phyloP scores from a whole-genome alignment of 2,888 invertebrate genomes.

The Notodonta dromedarius region DNA sequence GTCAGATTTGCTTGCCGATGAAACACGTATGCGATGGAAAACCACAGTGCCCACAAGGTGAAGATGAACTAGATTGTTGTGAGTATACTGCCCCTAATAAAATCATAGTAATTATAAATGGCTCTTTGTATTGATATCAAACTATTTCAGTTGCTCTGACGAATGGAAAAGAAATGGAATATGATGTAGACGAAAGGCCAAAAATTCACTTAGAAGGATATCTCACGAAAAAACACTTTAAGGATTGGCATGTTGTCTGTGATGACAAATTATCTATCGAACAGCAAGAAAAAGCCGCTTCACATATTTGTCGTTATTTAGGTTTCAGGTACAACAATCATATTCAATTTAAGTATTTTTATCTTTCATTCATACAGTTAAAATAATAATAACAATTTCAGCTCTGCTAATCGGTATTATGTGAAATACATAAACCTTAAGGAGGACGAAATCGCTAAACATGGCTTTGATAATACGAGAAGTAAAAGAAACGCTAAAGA shows the following conservation, averaged over 20 bases:
- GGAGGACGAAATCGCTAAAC: conserved; percentile 48
- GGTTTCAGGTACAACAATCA: conserved; percentile 84
- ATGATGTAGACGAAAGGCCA: conserved; percentile 86
- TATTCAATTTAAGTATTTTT: neutral
- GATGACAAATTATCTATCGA: conserved; percentile 71
- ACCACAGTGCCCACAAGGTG: conserved; percentile 86
- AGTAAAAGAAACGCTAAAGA: conserved; percentile 49
- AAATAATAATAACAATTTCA: conserved; percentile 29
- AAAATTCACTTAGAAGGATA: conserved; percentile 85
- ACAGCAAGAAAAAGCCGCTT: conserved; percentile 77
- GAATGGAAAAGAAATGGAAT: conserved; percentile 84
- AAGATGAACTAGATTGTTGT: conserved; percentile 93
- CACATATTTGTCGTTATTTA: conserved; percentile 86
- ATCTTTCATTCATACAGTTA: neutral
- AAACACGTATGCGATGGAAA: conserved; percentile 86
- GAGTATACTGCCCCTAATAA: conserved; percentile 56
- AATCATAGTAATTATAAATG: neutral
- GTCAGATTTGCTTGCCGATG: conserved; percentile 86
- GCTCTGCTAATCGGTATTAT: conserved; percentile 66
- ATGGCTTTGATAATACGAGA: conserved; percentile 42
- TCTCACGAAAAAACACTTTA: conserved; percentile 84
- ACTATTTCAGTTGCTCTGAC: conserved; percentile 85
- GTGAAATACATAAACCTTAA: conserved; percentile 71
- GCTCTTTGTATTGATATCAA: neutral
- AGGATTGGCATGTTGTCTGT: conserved; percentile 88